Base-by-base conservation (phyloP, 30 jellyfish, hydroid and myxozoan species). In the Aurelia coerulea region DNA sequence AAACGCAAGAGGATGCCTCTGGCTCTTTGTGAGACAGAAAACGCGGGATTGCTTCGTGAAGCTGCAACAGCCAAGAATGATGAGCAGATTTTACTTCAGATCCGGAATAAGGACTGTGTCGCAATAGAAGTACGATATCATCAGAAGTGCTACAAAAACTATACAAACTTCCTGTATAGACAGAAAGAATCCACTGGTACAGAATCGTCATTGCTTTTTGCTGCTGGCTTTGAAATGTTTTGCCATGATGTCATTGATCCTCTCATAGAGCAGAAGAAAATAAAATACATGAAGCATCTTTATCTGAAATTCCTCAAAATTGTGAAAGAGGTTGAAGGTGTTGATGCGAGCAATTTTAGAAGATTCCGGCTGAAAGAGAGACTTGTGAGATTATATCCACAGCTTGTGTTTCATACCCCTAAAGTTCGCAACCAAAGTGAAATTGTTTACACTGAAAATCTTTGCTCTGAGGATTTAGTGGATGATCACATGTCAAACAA, bases 71-170 rank as follows among this genome's bases (percentile, higher is more conserved):
- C 71, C 17, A 73, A 85, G 62, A 54, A 65, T 3, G 88, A 85
- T 68, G 54, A 65, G 65, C 46, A 56, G 13, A 85, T 85, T 39
- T 33, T 85, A 29, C 19, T 85, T 41, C 94, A 73, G 34, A 85
- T 73, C 42, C 39, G 23, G 63, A 89, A 74, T 65, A 85, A 85
- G 59, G 94, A 85, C 66, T 85, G 89, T 85, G 94, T 85, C 65
- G 88, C 94, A 16, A 50, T 85, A 5, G 88, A 85, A 64, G 83
- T 85, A 51, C 29, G 66, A 2, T 85, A 85, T 67, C 94, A 85
- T 54, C 74, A 66, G 74, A 73, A 53, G 46, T 85, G 94, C 65
- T 73, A 85, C 63, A 16, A 23, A 10, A 72, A 71, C 65, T 73
- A 84, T 41, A 73, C 80, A 2, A 10, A 23, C n/a, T 82, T 68